Conservation (phyloP, 2,888 invertebrate genomes). For the Pherbina coryleti region DNA sequence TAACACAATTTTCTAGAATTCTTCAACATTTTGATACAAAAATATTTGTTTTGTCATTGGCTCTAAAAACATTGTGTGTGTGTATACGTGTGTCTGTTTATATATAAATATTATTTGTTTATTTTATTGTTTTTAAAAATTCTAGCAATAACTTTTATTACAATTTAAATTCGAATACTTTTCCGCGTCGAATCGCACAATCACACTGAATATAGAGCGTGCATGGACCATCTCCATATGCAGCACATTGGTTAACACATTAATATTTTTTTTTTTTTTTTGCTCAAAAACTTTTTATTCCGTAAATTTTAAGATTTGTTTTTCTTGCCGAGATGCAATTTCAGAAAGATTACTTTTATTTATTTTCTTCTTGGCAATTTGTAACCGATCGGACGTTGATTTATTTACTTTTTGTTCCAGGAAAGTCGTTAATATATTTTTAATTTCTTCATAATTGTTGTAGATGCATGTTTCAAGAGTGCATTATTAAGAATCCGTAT, state of each 20-base stretch:
- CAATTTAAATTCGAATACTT: neutral
- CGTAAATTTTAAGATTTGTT: neutral
- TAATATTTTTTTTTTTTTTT: constrained; percentile 29
- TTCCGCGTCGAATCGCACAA: neutral
- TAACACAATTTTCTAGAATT: neutral
- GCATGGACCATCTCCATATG: neutral
- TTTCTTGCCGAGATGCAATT: constrained; percentile 12
- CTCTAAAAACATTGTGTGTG: no score
- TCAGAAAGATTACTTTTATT: neutral
- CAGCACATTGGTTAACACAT: constrained; percentile 16
- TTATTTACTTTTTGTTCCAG: constrained; percentile 13
- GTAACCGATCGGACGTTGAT: constrained; percentile 14
- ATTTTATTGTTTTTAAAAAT: constrained; percentile 23
- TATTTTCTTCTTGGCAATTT: neutral
- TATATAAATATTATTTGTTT: neutral
- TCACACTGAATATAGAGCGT: neutral
- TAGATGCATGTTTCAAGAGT: neutral
- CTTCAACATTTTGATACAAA: neutral
- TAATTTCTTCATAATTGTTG: neutral
- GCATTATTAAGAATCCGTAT: neutral
- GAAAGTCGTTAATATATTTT: constrained; percentile 2
- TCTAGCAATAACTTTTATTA: neutral
- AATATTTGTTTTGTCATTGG: neutral
- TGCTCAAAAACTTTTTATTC: neutral
- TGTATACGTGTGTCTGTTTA: neutral